Conservation (phyloP, 1,140 invertebrate species). For the Drosophila teissieri region DNA sequence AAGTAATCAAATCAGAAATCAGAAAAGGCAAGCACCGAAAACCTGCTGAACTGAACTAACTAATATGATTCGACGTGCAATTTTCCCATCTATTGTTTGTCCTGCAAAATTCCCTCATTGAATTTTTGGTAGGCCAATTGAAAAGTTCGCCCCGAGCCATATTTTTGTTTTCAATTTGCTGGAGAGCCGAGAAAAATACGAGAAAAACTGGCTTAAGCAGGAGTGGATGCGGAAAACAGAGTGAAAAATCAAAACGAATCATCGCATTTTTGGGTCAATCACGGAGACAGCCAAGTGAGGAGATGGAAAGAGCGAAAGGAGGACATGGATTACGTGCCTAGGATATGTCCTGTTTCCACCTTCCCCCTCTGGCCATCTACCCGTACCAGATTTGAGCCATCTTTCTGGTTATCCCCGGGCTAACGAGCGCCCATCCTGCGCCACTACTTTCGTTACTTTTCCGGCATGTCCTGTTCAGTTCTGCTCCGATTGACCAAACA, state of each 20-base stretch:
- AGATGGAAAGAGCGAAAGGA: constrained; percentile 15
- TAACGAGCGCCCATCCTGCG: constrained; percentile 56
- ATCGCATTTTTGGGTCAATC: constrained; percentile 79
- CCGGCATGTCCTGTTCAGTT: constrained; percentile 57
- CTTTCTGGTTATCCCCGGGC: constrained; percentile 36
- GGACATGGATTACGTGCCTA: constrained; percentile 65
- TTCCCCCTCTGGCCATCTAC: not conserved
- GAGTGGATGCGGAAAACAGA: constrained; percentile 19
- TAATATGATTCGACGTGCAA: constrained; percentile 14
- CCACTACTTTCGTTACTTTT: constrained; percentile 54
- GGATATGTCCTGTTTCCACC: constrained; percentile 35
- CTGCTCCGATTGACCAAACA: constrained; percentile 79
- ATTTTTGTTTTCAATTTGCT: constrained; percentile 76
- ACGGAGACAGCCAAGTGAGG: constrained; percentile 32
- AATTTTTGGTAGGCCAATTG: constrained; percentile 45
- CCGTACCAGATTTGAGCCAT: constrained; percentile 53
- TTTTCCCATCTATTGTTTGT: constrained; percentile 13
- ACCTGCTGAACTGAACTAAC: not conserved
- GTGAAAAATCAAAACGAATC: constrained; percentile 78
- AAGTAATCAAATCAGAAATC: constrained; percentile 5
- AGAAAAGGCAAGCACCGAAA: constrained; percentile 6
- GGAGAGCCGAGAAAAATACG: not conserved
- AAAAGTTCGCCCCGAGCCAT: constrained; percentile 40
- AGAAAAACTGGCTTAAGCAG: constrained; percentile 1
- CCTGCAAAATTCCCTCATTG: constrained; percentile 11